These are phyloP conservation scores for Corydoras sp. DNA, from an alignment of 2,113 vertebrate species.

Conservation along the genomic window DNA sequence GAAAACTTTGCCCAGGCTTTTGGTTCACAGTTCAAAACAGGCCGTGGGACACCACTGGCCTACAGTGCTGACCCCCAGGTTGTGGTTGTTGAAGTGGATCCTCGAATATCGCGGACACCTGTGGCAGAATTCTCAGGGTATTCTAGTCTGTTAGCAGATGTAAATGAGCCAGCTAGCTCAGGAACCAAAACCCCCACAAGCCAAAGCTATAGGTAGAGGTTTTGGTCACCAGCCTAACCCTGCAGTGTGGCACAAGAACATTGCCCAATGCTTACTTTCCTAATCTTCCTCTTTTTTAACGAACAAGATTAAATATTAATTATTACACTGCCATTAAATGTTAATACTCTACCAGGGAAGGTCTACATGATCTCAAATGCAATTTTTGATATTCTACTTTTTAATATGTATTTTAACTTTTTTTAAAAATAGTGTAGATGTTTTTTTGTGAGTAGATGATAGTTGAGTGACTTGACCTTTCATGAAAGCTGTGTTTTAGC, in stretches of 20 bases:
- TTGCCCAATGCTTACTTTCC: conserved; percentile 19
- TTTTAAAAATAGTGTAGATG: too few species aligned
- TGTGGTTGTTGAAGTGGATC: conserved; percentile 82
- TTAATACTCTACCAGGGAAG: conserved; percentile 94
- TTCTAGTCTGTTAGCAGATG: conserved; percentile 98
- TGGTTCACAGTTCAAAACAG: conserved; percentile 97
- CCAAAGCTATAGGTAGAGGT: conserved; percentile 99
- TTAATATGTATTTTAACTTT: conserved; percentile 72
- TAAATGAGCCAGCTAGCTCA: conserved; percentile 94
- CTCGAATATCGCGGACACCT: conserved; percentile 88
- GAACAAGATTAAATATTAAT: conserved; percentile 42
- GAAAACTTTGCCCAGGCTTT: conserved; percentile 99
- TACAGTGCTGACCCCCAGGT: conserved; percentile 80
- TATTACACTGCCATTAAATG: conserved; percentile 98
- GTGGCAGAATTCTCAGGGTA: conserved; percentile 99
- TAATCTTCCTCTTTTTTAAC: too few species aligned
- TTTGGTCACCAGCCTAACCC: conserved; percentile 38
- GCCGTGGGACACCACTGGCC: conserved; percentile 90
- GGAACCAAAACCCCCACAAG: conserved; percentile 97
- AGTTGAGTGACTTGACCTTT: conserved; percentile 64
- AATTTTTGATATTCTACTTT: conserved; percentile 69
- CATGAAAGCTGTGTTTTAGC: conserved; percentile 81
- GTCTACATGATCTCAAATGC: conserved; percentile 98
- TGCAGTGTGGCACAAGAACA: conserved; percentile 34
- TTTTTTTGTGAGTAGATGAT: conserved; percentile 71